Evolutionary conservation across 2,113 vertebrate genomes (phyloP), one percentile per base, ranked within the genome.

Genomic region (Chloropsis hardwickii): DNA sequence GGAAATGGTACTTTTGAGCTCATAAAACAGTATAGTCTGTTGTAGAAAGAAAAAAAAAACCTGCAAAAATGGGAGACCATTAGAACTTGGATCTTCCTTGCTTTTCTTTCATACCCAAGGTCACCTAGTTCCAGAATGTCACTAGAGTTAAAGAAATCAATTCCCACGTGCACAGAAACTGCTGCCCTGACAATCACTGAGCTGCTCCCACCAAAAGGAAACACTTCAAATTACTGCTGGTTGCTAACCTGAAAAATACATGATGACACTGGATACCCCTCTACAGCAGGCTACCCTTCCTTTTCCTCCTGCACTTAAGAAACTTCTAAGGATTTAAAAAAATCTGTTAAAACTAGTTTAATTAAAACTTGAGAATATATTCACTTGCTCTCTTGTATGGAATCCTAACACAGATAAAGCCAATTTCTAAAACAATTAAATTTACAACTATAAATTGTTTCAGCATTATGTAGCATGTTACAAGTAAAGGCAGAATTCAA

Each of bases 101-200:
- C 22, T 65, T 76, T 71, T 48, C 33, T 56, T 67, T 78, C 33
- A 61, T 19, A 54, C 16, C n/a, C 90, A 95, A 86, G 92, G 86
- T 96, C 84, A 88, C 48, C 90, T 73, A 61, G 84, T 51, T 96
- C 80, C 84, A 90, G 40, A 91, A 87, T 73, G 61, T 89, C 81
- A 95, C 2, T 6, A 11, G 88, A 95, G 50, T 62, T 86, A 87
- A 69, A 97, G 92, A 77, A 88, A 88, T 58, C 74, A 82, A 33
- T 80, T 90, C 61, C 78, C 65, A 92, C 0, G 1, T 23, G 74
- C 48, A 45, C 0, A 11, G 88, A 51, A 86, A 92, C 67, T 88
- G 31, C 54, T 94, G 76, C 88, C 65, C 64, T 65, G 76, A 90
- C 79, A 87, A 27, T 54, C 88, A 86, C 62, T 14, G 39, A 92